Percentiles rank a stretch among this genome's conserved stretches.
These are phyloP conservation scores for Phthorimaea operculella DNA, from an alignment of 1,140 invertebrate genomes.

Conservation along the genomic window DNA sequence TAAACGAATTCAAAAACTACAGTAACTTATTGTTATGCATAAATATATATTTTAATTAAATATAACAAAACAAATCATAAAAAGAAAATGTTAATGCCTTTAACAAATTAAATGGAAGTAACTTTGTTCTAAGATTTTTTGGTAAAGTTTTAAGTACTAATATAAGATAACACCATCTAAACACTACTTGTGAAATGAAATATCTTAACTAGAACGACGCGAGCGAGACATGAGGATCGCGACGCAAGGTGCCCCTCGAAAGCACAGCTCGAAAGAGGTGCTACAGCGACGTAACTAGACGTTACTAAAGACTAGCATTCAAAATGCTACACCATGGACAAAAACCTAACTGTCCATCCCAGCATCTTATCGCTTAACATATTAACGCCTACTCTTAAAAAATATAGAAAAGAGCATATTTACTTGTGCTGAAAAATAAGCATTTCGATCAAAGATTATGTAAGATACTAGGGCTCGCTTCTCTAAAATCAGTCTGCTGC, in stretches of 20 bases:
- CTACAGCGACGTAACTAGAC: slow-evolving; percentile 15
- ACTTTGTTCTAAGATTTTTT: slow-evolving; percentile 55
- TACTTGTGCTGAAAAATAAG: background rate
- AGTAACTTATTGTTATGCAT: background rate
- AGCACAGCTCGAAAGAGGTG: slow-evolving; percentile 15
- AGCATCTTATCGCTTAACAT: too few species aligned
- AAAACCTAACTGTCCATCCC: background rate
- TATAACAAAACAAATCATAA: background rate
- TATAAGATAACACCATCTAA: slow-evolving; percentile 29
- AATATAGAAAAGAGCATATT: too few species aligned
- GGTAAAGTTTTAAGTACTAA: slow-evolving; percentile 62
- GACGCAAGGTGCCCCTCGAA: background rate
- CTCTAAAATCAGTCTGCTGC: slow-evolving; percentile 39
- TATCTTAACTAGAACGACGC: slow-evolving; percentile 14
- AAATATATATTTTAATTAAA: slow-evolving; percentile 5
- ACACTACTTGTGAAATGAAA: slow-evolving; percentile 50
- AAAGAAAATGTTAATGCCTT: slow-evolving; percentile 23
- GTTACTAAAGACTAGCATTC: slow-evolving; percentile 52
- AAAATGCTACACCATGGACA: slow-evolving; percentile 31
- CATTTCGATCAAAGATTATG: background rate
- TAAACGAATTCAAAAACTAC: background rate
- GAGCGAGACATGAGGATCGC: background rate
- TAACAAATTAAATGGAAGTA: slow-evolving; percentile 41
- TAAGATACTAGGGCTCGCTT: slow-evolving; percentile 16
- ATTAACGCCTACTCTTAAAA: too few species aligned